Evolutionary conservation across 2,113 vertebrate genomes (phyloP).

Genomic region (Microtus oregoni): DNA sequence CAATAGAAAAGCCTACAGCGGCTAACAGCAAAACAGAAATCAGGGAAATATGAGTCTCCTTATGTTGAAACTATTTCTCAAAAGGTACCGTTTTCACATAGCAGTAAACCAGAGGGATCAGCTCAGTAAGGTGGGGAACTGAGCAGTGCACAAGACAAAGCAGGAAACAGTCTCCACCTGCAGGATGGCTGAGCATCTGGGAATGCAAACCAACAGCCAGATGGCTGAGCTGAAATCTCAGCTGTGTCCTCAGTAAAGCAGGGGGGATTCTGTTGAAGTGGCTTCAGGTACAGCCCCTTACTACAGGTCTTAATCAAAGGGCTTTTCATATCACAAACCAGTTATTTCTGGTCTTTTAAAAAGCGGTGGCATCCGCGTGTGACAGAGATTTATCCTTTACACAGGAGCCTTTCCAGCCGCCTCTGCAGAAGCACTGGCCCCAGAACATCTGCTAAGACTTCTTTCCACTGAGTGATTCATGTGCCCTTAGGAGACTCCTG

Average conservation of each 20-base stretch:
- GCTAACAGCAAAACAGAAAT: background rate
- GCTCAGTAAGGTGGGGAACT: background rate
- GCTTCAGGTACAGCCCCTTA: background rate
- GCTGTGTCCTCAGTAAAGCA: background rate
- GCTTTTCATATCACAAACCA: background rate
- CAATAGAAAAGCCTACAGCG: background rate
- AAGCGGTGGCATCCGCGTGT: background rate
- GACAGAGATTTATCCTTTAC: background rate
- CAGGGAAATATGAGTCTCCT: background rate
- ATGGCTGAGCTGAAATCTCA: background rate
- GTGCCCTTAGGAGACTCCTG: background rate
- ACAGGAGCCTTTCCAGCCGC: background rate
- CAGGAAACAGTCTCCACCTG: background rate
- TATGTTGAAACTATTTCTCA: conserved; percentile 7
- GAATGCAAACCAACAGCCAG: background rate
- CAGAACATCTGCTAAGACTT: background rate
- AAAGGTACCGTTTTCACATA: background rate
- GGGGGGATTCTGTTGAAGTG: background rate
- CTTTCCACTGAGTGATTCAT: background rate
- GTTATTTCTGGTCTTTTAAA: background rate
- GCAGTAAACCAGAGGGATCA: background rate
- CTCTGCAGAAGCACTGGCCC: background rate
- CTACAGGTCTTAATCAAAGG: background rate
- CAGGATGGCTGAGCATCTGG: background rate
- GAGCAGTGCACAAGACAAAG: background rate